These are phyloP conservation scores for Alfaro cultratus DNA, from an alignment of 2,797 vertebrate species.

Conservation along the genomic window DNA sequence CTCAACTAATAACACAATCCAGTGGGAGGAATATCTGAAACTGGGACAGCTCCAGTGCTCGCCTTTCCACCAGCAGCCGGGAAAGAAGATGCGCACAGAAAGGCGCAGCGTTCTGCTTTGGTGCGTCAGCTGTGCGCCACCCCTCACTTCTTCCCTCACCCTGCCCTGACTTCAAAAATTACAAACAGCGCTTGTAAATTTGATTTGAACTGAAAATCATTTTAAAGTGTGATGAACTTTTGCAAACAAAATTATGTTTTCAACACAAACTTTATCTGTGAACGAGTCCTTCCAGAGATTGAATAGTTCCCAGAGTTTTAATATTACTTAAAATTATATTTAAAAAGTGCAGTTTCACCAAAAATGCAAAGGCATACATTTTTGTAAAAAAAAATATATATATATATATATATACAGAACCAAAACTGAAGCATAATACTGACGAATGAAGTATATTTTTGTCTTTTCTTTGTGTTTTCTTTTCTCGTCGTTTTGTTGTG, in stretches of 20 bases:
- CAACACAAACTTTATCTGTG: not conserved
- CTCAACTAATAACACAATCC: not conserved
- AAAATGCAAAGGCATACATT: not conserved
- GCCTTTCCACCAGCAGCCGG: constrained; percentile 51
- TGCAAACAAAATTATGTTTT: not conserved
- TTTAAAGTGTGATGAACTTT: not conserved
- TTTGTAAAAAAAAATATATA: no score
- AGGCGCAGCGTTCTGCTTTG: constrained; percentile 33
- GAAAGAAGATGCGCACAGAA: constrained; percentile 70
- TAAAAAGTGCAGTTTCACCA: not conserved
- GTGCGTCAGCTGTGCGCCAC: constrained; percentile 66
- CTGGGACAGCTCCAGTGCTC: constrained; percentile 38
- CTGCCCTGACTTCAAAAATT: constrained; percentile 27
- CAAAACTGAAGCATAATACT: not conserved
- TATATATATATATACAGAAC: no score
- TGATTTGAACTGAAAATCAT: no score
- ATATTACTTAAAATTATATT: not conserved
- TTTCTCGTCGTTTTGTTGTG: not conserved
- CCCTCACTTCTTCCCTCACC: constrained; percentile 4
- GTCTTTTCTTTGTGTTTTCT: not conserved
- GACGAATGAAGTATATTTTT: no score
- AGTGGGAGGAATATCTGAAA: constrained; percentile 14
- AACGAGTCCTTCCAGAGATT: not conserved
- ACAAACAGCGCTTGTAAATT: constrained; percentile 23
- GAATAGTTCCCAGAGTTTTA: not conserved